phyloP scores from a whole-genome alignment of 2,113 vertebrate species.

The Gyps fulvus region DNA sequence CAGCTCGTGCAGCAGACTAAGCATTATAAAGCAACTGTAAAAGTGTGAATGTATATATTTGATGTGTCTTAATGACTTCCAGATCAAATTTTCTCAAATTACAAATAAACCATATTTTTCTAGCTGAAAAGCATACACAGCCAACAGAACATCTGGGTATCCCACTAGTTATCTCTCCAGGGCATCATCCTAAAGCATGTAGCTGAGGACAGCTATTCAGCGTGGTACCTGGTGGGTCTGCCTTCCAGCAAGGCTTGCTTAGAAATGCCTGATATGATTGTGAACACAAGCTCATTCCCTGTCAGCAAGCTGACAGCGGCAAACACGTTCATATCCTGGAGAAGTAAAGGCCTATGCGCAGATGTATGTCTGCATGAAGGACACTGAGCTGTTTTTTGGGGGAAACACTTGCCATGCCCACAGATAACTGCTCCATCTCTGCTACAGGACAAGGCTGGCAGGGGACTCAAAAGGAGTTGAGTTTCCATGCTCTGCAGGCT shows the following conservation, averaged over 20 bases:
- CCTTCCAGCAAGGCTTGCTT: neutral
- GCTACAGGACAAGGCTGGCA: neutral
- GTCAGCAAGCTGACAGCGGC: neutral
- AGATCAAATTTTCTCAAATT: neutral
- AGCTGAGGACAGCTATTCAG: neutral
- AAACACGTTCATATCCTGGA: neutral
- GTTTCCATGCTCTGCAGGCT: neutral
- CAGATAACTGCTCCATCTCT: no score
- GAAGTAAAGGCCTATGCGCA: neutral
- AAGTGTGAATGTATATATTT: accelerated
- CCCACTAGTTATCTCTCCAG: neutral
- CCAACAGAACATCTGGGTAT: neutral
- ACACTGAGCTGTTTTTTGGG: neutral
- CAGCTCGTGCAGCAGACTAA: neutral
- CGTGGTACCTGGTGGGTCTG: neutral
- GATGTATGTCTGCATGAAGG: neutral
- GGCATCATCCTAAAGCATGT: accelerated
- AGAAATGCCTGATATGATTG: neutral
- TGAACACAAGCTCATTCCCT: neutral
- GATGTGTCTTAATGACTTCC: neutral
- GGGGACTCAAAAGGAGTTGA: neutral
- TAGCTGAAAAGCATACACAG: neutral
- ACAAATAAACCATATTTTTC: neutral
- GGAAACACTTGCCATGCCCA: neutral
- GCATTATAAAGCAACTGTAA: neutral